Evolutionary conservation across 2,888 invertebrate species (phyloP), one percentile per base, ranked within the genome.

Genomic region (Acanthosoma haemorrhoidale): DNA sequence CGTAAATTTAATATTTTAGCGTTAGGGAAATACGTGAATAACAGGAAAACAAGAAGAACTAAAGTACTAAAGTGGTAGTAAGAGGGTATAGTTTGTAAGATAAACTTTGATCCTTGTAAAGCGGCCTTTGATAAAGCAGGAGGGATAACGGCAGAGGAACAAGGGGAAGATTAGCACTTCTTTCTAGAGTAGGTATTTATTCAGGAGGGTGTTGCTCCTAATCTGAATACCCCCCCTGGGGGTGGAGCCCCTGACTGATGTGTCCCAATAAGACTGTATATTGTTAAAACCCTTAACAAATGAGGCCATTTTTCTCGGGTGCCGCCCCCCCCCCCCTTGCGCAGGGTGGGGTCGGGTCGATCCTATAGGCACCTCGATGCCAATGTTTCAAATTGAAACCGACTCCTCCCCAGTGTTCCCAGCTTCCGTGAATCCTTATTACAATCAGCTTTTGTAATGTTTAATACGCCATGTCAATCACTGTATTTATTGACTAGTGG

Each of bases 261-360:
- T 31, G 57, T 15, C 66, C 67, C 66, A 67, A 67, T 70, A 67
- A 67, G 67, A 70, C 59, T 34, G 67, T 70, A 67, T 70, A 70
- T 70, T 70, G 70, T 70, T 70, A 70, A 70, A 70, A 70, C 71
- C 71, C 61, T 51, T 58, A 68, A 71, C 71, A 71, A 71, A 71
- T 71, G 71, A 71, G 71, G 61, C 57, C 39, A 68, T 71, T 71
- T 71, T 71, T 71, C 63, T 61, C 29, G 36, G 32, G 16, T 8
- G n/a, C 15, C 15, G 21, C 16, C 21, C 15, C 58, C 18, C 5
- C 29, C 15, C 57, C 3, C 3, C n/a, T 3, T 38, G 25, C 13
- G 38, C 13, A n/a, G 38, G 69, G 34, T 15, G 58, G 60, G 31
- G 59, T 18, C 29, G 64, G 57, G 64, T 36, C 21, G 64, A 25